phyloP scores from a whole-genome alignment of 2,888 invertebrate species.

The Buathra laborator region DNA sequence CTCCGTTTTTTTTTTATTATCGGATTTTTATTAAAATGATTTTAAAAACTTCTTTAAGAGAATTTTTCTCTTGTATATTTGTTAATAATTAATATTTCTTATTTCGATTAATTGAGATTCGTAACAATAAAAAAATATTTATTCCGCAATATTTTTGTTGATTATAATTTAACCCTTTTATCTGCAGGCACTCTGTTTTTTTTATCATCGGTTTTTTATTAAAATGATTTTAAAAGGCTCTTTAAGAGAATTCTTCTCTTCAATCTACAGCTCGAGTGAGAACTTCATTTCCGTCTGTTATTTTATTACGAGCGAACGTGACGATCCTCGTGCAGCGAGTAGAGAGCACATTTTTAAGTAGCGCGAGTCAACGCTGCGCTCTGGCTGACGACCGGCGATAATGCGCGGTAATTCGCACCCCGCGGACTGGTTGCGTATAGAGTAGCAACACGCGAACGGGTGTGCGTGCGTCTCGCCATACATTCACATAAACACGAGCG shows the following conservation, averaged over 20 bases:
- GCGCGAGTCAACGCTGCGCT: slow-evolving; percentile 67
- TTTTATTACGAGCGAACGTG: slow-evolving; percentile 35
- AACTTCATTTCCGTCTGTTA: slow-evolving; percentile 4
- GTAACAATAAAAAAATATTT: too few relatives aligned
- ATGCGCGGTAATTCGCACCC: slow-evolving; percentile 82
- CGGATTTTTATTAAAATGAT: too few relatives aligned
- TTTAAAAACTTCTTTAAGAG: too few relatives aligned
- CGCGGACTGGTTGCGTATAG: slow-evolving; percentile 73
- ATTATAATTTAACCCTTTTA: too few relatives aligned
- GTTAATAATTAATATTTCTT: too few relatives aligned
- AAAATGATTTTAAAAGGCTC: not conserved
- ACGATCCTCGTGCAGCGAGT: slow-evolving; percentile 23
- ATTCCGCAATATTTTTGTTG: too few relatives aligned
- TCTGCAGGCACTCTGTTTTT: too few relatives aligned
- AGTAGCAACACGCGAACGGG: not conserved
- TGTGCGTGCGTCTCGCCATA: slow-evolving; percentile 23
- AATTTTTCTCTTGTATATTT: too few relatives aligned
- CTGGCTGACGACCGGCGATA: slow-evolving; percentile 78
- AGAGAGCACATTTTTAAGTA: slow-evolving; percentile 67
- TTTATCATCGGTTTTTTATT: not conserved
- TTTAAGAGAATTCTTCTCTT: slow-evolving; percentile 1
- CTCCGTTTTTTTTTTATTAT: too few relatives aligned
- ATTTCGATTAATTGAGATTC: too few relatives aligned
- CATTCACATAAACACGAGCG: not conserved
- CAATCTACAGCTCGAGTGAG: not conserved